These are phyloP conservation scores for Pristionchus arcanus DNA, from an alignment of 2,888 invertebrate species.

Conservation along the genomic window DNA sequence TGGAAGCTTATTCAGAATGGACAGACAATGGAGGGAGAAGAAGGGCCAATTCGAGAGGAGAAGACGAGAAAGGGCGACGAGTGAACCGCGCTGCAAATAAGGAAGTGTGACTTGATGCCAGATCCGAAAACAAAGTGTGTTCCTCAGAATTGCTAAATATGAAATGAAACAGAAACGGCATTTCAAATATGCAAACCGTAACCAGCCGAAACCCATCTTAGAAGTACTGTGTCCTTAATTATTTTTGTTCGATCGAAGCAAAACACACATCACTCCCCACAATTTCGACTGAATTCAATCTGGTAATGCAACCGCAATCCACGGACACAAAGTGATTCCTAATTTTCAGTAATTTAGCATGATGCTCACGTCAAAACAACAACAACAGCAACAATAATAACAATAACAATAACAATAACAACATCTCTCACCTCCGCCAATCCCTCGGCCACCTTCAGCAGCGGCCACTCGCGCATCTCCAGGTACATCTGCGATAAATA, in stretches of 20 bases:
- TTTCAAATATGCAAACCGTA: too few relatives aligned
- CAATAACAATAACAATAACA: background rate
- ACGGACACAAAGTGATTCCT: too few relatives aligned
- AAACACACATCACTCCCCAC: background rate
- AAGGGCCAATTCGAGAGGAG: conserved; percentile 48
- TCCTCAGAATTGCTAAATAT: too few relatives aligned
- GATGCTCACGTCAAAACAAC: background rate
- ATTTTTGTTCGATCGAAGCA: background rate
- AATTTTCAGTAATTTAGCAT: background rate
- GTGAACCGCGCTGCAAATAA: conserved; percentile 51
- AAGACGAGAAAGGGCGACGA: conserved; percentile 15
- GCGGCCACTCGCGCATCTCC: conserved; percentile 59
- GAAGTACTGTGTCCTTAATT: background rate
- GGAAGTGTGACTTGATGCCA: too few relatives aligned
- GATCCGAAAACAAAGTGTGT: background rate
- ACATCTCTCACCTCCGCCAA: conserved; percentile 63
- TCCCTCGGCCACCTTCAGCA: conserved; percentile 60
- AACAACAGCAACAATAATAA: background rate
- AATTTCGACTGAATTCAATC: background rate
- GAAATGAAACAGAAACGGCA: too few relatives aligned
- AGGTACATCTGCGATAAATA: conserved; percentile 58
- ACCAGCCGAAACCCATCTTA: too few relatives aligned
- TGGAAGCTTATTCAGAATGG: conserved; percentile 22
- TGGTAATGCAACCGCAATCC: background rate
- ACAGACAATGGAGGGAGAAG: background rate